Evolutionary conservation across 2,797 vertebrate genomes (phyloP).

Genomic region (Enteromius unitaeniatus): DNA sequence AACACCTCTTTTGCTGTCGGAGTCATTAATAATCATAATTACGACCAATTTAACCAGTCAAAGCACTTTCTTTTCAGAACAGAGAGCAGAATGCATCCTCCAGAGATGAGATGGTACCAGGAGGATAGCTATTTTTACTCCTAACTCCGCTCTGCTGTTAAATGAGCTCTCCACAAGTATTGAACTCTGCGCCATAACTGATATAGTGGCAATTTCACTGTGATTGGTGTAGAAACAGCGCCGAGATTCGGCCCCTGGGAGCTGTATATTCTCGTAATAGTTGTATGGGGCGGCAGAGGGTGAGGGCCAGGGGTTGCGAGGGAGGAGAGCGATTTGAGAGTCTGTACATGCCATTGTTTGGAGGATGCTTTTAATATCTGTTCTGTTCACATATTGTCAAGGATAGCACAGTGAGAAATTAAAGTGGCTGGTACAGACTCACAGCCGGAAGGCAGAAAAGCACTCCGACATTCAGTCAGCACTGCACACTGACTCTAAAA

Average conservation of each 20-base stretch:
- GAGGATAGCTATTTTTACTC: conserved; percentile 38
- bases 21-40: conserved; percentile 49
- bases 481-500: not conserved
- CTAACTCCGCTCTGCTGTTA: conserved; percentile 32
- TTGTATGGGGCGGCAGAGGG: conserved; percentile 50
- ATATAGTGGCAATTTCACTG: conserved; percentile 67
- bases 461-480: conserved; percentile 56
- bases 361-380: conserved; percentile 71
- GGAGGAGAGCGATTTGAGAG: conserved; percentile 21
- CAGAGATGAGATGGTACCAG: conserved; percentile 25
- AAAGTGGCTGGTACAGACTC: conserved; percentile 38
- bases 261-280: conserved; percentile 74
- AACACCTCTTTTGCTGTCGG: not conserved
- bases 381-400: conserved; percentile 69
- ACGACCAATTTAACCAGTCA: conserved; percentile 30
- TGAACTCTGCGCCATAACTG: conserved; percentile 37
- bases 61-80: conserved; percentile 13
- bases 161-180: conserved; percentile 45
- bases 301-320: conserved; percentile 27
- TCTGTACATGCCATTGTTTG: conserved; percentile 73
- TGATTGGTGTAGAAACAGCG: conserved; percentile 61
- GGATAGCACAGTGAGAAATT: conserved; percentile 58
- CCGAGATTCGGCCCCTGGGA: conserved; percentile 70
- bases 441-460: conserved; percentile 48
- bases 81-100: conserved; percentile 19